phyloP scores from a whole-genome alignment of 2,888 invertebrate species.

The Boloria selene region DNA sequence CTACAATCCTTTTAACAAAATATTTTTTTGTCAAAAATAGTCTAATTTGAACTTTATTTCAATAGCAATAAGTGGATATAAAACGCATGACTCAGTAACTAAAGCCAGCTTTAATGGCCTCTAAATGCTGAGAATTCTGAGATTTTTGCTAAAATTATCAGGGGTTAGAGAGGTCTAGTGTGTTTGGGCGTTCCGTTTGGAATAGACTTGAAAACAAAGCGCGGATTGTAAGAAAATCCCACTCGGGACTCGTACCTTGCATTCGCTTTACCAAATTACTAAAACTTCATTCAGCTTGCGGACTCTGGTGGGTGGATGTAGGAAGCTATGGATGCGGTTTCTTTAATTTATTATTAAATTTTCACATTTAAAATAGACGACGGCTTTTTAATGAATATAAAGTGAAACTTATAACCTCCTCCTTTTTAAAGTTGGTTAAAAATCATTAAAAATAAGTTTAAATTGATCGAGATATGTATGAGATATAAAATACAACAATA shows the following conservation, averaged over 20 bases:
- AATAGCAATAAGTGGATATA: constrained; percentile 46
- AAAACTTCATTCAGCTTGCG: constrained; percentile 79
- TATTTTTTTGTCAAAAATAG: constrained; percentile 33
- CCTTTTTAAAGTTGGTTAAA: too few species aligned
- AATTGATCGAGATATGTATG: too few species aligned
- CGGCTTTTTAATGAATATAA: too few species aligned
- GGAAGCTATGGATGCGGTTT: constrained; percentile 27
- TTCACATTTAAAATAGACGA: too few species aligned
- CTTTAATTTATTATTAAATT: too few species aligned
- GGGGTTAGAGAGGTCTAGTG: constrained; percentile 33
- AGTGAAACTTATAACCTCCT: too few species aligned
- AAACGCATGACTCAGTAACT: constrained; percentile 49
- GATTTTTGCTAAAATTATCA: constrained; percentile 28
- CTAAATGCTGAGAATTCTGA: constrained; percentile 36
- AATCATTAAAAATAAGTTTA: too few species aligned
- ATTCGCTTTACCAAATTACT: constrained; percentile 81
- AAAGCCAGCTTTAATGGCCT: constrained; percentile 57
- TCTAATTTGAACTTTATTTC: constrained; percentile 53
- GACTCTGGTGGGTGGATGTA: constrained; percentile 50
- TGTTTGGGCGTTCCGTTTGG: constrained; percentile 50
- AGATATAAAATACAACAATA: too few species aligned
- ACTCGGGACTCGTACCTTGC: constrained; percentile 74
- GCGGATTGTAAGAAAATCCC: constrained; percentile 78
- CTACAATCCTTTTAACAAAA: constrained; percentile 34
- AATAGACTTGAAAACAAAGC: constrained; percentile 76